A percentile compares a stretch with the other conserved stretches of the same genome.
Evolutionary conservation across 2,113 vertebrate species (phyloP).

Genomic region (Sakesphorus luctuosus): DNA sequence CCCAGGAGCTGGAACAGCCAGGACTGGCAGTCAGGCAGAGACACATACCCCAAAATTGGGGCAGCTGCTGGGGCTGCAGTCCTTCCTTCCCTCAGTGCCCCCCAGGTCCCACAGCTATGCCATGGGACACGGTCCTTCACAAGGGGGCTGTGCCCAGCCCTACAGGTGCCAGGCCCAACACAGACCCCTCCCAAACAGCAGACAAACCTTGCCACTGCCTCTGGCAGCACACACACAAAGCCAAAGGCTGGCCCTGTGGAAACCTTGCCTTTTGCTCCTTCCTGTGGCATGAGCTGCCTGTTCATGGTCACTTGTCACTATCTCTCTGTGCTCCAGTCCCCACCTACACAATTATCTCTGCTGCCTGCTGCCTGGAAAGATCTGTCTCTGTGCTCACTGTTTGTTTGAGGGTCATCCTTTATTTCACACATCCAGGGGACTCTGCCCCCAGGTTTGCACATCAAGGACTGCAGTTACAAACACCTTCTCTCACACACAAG

Average conservation of each 20-base stretch:
- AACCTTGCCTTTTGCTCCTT: neutral
- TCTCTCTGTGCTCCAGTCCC: neutral
- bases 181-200: neutral
- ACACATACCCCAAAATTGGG: fast-evolving
- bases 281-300: neutral
- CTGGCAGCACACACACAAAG: neutral
- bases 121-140: too few species aligned
- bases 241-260: neutral
- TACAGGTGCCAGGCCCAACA: fast-evolving
- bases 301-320: neutral
- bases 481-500: neutral
- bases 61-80: neutral
- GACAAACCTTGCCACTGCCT: neutral
- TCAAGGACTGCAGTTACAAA: neutral
- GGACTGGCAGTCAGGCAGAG: neutral
- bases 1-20: fast-evolving
- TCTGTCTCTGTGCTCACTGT: neutral
- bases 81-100: too few species aligned
- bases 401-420: fast-evolving
- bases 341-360: neutral
- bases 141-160: fast-evolving
- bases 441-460: fast-evolving
- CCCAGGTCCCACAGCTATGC: neutral
- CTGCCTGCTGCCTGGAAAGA: neutral
- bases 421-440: fast-evolving